A percentile compares a stretch with the other conserved stretches of the same genome.
Evolutionary conservation across 2,888 invertebrate genomes (phyloP).

Genomic region (Xestia xanthographa): DNA sequence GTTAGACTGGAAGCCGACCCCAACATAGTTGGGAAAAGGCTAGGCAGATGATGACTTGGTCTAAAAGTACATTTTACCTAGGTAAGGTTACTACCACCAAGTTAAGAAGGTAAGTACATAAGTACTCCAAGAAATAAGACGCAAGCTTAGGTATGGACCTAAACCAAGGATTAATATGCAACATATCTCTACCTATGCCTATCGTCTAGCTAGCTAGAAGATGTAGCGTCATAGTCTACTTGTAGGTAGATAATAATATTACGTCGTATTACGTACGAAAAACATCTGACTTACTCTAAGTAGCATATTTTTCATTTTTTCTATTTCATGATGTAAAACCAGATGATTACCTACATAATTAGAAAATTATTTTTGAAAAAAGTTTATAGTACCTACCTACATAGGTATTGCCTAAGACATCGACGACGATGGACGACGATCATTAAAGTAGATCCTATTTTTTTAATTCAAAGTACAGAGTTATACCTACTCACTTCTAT

Average conservation of each 20-base stretch:
- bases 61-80: not conserved
- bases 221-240: not conserved
- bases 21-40: too few relatives aligned
- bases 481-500: not conserved
- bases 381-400: not conserved
- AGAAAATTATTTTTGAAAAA: not conserved
- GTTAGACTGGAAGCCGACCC: too few relatives aligned
- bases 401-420: not conserved
- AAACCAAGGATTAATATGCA: not conserved
- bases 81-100: not conserved
- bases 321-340: not conserved
- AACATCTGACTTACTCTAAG: not conserved
- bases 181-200: not conserved
- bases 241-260: conserved; percentile 10
- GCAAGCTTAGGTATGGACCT: not conserved
- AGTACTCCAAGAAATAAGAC: not conserved
- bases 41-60: too few relatives aligned
- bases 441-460: too few relatives aligned
- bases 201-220: not conserved
- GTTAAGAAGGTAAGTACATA: not conserved
- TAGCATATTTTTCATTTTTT: not conserved
- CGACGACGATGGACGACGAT: not conserved
- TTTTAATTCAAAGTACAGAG: not conserved
- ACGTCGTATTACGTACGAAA: conserved; percentile 4
- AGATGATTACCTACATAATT: not conserved